phyloP scores from a whole-genome alignment of 2,888 invertebrate species.

The Gari tellinella region DNA sequence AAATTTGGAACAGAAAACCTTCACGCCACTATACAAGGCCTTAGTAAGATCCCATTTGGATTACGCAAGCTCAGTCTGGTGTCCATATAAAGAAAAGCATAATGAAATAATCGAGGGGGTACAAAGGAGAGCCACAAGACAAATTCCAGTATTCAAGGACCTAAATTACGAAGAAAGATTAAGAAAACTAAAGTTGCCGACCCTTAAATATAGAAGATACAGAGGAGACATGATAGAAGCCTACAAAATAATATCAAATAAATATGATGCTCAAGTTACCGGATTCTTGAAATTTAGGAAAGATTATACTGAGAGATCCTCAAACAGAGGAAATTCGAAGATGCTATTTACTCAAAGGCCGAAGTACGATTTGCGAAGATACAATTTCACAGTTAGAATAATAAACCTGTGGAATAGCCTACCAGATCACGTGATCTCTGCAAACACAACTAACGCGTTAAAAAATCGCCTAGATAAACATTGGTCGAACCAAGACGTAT shows the following conservation, averaged over 20 bases:
- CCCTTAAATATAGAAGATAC: slow-evolving; percentile 3
- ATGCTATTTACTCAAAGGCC: neutral
- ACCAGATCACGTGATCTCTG: no score
- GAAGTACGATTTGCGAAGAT: no score
- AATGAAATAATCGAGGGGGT: neutral
- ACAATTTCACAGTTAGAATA: no score
- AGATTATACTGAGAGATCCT: no score
- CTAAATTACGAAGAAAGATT: slow-evolving; percentile 5
- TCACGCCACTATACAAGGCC: neutral
- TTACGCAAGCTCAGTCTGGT: neutral
- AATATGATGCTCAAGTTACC: neutral
- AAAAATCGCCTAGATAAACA: no score
- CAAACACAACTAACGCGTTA: no score
- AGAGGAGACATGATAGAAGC: neutral
- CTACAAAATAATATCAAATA: neutral
- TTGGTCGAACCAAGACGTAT: no score
- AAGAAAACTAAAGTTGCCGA: neutral
- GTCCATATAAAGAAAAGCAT: neutral
- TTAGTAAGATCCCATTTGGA: slow-evolving; percentile 2
- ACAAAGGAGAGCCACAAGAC: neutral
- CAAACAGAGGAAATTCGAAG: neutral
- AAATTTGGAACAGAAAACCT: no score
- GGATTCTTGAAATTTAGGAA: slow-evolving; percentile 4
- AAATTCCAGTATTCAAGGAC: neutral
- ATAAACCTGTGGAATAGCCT: no score